Conservation (phyloP, 2,797 vertebrate genomes). For the Trematomus bernacchii region DNA sequence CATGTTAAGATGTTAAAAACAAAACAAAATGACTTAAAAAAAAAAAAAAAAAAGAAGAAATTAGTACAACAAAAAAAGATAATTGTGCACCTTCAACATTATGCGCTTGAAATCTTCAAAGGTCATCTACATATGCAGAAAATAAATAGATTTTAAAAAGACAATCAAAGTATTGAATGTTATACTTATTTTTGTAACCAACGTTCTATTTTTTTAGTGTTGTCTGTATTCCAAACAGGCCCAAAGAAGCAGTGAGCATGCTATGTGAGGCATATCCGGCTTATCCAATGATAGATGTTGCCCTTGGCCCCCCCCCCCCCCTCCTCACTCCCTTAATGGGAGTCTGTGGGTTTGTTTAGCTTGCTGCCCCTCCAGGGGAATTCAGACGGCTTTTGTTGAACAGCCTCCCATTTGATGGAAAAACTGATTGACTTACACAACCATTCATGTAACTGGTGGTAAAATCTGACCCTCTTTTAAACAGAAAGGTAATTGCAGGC, state of each 20-base stretch:
- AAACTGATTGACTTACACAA: constrained; percentile 52
- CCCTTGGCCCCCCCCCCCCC: constrained; percentile 40
- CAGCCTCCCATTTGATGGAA: constrained; percentile 59
- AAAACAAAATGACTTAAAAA: constrained; percentile 57
- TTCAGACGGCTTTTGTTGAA: constrained; percentile 53
- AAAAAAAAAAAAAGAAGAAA: constrained; percentile 67
- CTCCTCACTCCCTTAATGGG: constrained; percentile 59
- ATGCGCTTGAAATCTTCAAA: constrained; percentile 95
- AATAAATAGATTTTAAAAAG: constrained; percentile 94
- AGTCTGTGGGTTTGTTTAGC: constrained; percentile 61
- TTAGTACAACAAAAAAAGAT: constrained; percentile 66
- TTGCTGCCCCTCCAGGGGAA: constrained; percentile 52
- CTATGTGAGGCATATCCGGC: constrained; percentile 75
- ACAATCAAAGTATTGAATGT: constrained; percentile 99
- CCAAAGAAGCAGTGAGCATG: constrained; percentile 86
- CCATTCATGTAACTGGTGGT: constrained; percentile 51
- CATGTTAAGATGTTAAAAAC: constrained; percentile 91
- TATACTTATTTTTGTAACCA: constrained; percentile 98
- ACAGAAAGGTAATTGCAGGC: constrained; percentile 45
- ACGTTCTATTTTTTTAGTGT: constrained; percentile 88
- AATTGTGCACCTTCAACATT: constrained; percentile 93
- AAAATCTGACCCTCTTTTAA: constrained; percentile 35
- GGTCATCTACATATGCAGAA: constrained; percentile 90
- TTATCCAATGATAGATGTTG: constrained; percentile 70
- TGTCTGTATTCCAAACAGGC: constrained; percentile 83